Base-by-base conservation (phyloP, 2,888 invertebrate species). In the Drosophila cognata region DNA sequence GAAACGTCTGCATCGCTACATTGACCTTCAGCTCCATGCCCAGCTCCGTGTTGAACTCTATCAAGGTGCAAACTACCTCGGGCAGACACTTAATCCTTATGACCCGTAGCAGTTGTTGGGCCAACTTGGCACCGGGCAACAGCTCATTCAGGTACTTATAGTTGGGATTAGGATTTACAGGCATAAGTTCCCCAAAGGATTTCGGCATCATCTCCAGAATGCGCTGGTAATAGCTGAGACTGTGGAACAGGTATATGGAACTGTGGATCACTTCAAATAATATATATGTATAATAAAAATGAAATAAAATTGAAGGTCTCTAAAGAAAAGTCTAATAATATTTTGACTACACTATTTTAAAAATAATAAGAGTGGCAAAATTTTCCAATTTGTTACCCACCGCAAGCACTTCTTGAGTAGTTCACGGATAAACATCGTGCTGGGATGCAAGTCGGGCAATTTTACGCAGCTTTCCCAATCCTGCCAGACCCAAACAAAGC, bases 401-500 rank as follows among this genome's bases (percentile, higher is more conserved):
- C 99, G 96, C 89, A 99, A 94, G 89, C 97, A 96, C 92, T 98
- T 98, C 53, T 96, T 95, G 69, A 99, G 95, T 18, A 98, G 97
- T 93, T 99, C 99, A 71, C 96, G 95, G 57, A 99, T 96, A 93
- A 99, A 99, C 91, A 98, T 96, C 0, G 98, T 97, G 86, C 98
- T 96, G 0, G 99, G 99, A 93, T 98, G 97, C 87, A 98, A 97
- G 0, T 95, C 92, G 91, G 97, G 97, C 33, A 97, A 93, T 71
- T 95, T 95, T 18, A 97, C 94, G 89, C 97, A 97, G 7, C 95
- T 95, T 88, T 96, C 96, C 98, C 98, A 98, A 91, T 98, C 98
- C 79, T 97, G 97, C 99, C 99, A 99, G 7, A 97, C 98, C 99
- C 99, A 99, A 57, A 98, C 96, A 92, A 98, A 99, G 93, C 99